phyloP scores from a whole-genome alignment of 1,140 invertebrate species.

The Ostrea denselamellosa region DNA sequence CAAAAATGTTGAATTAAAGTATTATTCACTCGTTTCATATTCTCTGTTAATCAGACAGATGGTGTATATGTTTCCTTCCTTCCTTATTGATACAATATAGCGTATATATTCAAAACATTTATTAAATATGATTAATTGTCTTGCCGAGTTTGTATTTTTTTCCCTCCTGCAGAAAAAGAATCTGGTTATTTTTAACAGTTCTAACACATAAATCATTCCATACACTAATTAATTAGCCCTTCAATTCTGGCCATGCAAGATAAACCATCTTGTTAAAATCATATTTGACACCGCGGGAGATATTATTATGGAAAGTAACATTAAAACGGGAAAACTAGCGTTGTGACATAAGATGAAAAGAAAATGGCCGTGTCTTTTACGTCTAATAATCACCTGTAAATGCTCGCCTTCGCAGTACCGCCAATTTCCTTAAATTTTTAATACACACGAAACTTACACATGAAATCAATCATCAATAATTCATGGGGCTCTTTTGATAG shows the following conservation, averaged over 20 bases:
- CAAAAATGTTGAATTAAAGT: no score
- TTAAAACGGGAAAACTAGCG: not conserved
- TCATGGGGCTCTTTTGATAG: conserved; percentile 27
- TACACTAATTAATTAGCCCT: conserved; percentile 1
- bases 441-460: conserved; percentile 35
- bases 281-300: conserved; percentile 12
- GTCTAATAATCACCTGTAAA: not conserved
- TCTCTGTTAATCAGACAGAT: no score
- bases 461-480: conserved; percentile 36
- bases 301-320: conserved; percentile 25
- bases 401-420: not conserved
- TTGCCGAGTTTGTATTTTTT: not conserved
- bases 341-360: conserved; percentile 1
- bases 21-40: no score
- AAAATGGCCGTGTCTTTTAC: not conserved
- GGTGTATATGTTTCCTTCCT: not conserved
- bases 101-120: not conserved
- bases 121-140: not conserved
- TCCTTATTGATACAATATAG: not conserved
- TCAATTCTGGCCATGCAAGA: conserved; percentile 29
- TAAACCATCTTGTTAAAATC: conserved; percentile 30
- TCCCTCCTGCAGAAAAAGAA: not conserved
- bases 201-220: not conserved
- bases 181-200: not conserved
- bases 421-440: conserved; percentile 37